Base-by-base conservation (phyloP, 2,797 vertebrate species). In the Cirrhinus mrigala region DNA sequence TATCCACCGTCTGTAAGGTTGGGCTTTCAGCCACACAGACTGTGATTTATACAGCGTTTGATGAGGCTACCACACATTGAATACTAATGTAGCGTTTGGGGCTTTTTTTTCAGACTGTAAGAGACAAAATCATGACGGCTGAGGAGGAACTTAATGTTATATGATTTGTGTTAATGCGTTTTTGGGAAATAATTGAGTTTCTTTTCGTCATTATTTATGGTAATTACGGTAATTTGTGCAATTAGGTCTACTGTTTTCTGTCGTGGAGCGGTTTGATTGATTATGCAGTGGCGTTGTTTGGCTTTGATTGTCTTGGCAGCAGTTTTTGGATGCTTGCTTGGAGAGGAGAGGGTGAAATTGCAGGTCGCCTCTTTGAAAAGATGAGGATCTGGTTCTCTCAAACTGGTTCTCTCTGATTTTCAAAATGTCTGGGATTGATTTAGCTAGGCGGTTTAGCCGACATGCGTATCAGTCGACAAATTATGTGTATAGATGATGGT, bases 31-130 rank as follows among this genome's bases (percentile, higher is more conserved):
- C 75, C 66, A 86, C 84, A 62, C 58, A 60, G 69, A 14, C 66
- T 77, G 44, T 64, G 56, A 82, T 91, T 92, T 89, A 90, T 85
- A 77, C 87, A 82, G 83, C 64, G 84, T 81, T 84, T 89, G 81
- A 91, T 90, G 80, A 74, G 77, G 24, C 85, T 85, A 40, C 81
- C 24, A 24, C 74, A 58, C 80, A 46, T 82, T 88, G 86, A 77
- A 79, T 44, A 70, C 70, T 76, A 87, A 14, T 82, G 87, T 68
- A 79, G 85, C 79, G 46, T 87, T 87, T 64, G 56, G 44, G 27
- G 18, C 40, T 77, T 54, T 58, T 82, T 90, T 84, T 66, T 76
- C 82, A n/a, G 62, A 85, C 50, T 16, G 15, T 52, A 22, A 74
- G 18, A 78, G 37, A 54, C 50, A 70, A 64, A 87, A 73, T 27